Evolutionary conservation across 1,140 invertebrate species (phyloP), one percentile per base, ranked within the genome.

Genomic region (Ostrea denselamellosa): DNA sequence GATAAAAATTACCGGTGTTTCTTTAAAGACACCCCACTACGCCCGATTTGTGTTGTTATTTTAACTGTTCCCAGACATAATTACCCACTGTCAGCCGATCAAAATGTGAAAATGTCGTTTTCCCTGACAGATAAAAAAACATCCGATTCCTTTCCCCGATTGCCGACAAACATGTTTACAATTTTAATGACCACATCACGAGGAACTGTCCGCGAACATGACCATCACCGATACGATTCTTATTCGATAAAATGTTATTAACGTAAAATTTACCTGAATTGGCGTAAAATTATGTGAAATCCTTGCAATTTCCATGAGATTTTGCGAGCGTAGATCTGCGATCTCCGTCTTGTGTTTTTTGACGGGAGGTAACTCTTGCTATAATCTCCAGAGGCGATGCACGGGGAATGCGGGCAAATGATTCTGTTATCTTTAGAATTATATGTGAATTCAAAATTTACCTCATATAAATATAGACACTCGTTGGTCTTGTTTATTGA

Each of bases 321-420:
- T 71, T 71, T 71, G 68, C 68, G 68, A 71, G 68, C 68, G 68
- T 71, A 34, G 25, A 34, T 71, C 14, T 71, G 68, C 68, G 28
- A 34, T 71, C 68, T 22, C 68, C 28, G 56, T 56, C 5, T 22
- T 25, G 68, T 34, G 68, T 34, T 71, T n/a, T 71, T 28, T 28
- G 8, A 71, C 68, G 68, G 68, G 68, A 71, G 28, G 22, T 71
- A 22, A 71, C 68, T 71, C 68, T 25, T 71, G n/a, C 5, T 71
- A 25, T 25, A 8, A 8, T 71, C 22, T 71, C 8, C 22, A 71
- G 68, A 71, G 68, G 68, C 68, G 68, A 71, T 28, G 25, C 25
- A 71, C 68, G 68, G 68, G 68, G 68, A 71, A 28, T 28, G 56
- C 19, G 56, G 56, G 14, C 19, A 8, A 58, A 5, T 19, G 0